Conservation (phyloP, 2,113 vertebrate genomes). For the Noturus placidus region DNA sequence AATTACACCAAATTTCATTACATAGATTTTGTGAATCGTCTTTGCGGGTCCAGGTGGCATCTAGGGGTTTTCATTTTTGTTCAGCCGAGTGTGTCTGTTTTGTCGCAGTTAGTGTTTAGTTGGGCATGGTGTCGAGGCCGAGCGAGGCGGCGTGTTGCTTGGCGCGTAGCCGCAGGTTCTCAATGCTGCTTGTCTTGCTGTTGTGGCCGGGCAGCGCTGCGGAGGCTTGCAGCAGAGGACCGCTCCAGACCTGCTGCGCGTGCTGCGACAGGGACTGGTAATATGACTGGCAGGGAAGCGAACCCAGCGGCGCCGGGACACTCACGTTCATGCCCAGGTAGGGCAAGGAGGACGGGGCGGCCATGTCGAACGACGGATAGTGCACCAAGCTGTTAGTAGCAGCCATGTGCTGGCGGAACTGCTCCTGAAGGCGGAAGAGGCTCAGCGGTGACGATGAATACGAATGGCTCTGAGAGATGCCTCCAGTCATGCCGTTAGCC, state of each 20-base stretch:
- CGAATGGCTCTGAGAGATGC: slow-evolving; percentile 87
- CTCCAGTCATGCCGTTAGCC: slow-evolving; percentile 67
- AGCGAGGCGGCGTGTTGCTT: slow-evolving; percentile 96
- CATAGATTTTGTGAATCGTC: background rate
- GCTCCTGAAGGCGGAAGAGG: slow-evolving; percentile 97
- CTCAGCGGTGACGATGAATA: slow-evolving; percentile 97
- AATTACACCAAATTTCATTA: background rate
- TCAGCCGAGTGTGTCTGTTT: background rate
- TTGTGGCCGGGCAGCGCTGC: slow-evolving; percentile 83
- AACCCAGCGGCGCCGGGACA: slow-evolving; percentile 86
- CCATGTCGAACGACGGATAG: slow-evolving; percentile 94
- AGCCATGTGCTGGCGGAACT: slow-evolving; percentile 98
- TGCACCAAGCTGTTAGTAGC: slow-evolving; percentile 98
- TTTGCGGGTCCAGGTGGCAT: background rate
- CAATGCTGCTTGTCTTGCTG: slow-evolving; percentile 99
- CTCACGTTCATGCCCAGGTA: slow-evolving; percentile 96
- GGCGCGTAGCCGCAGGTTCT: slow-evolving; percentile 93
- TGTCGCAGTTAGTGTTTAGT: slow-evolving; percentile 70
- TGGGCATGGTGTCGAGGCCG: slow-evolving; percentile 93
- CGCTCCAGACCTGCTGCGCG: slow-evolving; percentile 93
- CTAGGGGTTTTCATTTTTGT: background rate
- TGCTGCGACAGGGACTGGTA: slow-evolving; percentile 95
- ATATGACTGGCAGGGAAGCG: slow-evolving; percentile 96
- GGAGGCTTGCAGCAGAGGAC: slow-evolving; percentile 88
- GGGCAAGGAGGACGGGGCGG: slow-evolving; percentile 84